Percentiles rank a stretch among this genome's conserved stretches.
These are phyloP conservation scores for Aplochiton taeniatus DNA, from an alignment of 2,797 vertebrate species.

Conservation along the genomic window DNA sequence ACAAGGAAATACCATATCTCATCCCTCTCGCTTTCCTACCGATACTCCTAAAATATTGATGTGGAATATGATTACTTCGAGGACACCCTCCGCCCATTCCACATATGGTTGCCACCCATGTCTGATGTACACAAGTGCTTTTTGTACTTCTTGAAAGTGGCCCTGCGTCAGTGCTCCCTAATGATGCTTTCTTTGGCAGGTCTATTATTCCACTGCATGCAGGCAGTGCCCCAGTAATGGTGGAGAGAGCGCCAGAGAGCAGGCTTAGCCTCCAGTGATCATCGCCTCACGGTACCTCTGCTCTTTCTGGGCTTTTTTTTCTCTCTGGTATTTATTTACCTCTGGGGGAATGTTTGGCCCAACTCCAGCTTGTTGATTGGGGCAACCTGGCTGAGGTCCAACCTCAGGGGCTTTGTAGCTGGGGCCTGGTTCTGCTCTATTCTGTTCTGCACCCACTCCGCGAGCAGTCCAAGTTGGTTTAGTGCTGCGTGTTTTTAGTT, in stretches of 20 bases:
- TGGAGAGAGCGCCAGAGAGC: no score
- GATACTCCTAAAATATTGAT: not conserved
- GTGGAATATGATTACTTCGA: not conserved
- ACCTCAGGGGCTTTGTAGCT: constrained; percentile 19
- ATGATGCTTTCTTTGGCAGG: constrained; percentile 1
- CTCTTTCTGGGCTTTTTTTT: constrained; percentile 26
- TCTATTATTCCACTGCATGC: no score
- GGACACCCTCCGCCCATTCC: not conserved
- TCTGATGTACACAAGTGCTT: not conserved
- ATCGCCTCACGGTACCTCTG: constrained; percentile 1
- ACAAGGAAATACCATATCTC: not conserved
- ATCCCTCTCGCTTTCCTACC: constrained; percentile 7
- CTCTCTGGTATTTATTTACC: constrained; percentile 51
- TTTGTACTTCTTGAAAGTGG: not conserved
- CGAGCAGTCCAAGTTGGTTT: constrained; percentile 16
- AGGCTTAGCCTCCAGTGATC: no score
- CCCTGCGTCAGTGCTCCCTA: constrained; percentile 1
- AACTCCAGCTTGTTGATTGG: constrained; percentile 54
- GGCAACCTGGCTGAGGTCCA: constrained; percentile 51
- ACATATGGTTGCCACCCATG: not conserved
- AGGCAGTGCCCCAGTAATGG: not conserved
- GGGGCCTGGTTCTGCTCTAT: constrained; percentile 9
- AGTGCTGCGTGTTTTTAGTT: constrained; percentile 44
- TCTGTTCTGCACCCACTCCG: constrained; percentile 27
- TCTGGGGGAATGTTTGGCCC: constrained; percentile 48